These are phyloP conservation scores for Panthera uncia DNA, from an alignment of 2,113 vertebrate genomes.

Conservation along the genomic window DNA sequence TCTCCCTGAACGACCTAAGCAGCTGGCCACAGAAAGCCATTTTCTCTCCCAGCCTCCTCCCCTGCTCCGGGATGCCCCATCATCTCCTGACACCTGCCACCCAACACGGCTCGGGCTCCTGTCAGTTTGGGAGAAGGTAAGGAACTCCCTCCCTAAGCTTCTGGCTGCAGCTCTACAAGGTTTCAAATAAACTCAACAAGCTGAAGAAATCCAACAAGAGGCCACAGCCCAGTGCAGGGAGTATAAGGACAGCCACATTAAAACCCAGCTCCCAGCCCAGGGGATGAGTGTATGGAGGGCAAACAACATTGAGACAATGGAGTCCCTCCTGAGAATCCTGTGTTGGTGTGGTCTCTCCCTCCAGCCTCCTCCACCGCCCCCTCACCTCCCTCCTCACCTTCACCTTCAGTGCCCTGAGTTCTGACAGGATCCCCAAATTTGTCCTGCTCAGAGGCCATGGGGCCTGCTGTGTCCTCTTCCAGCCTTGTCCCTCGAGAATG, in stretches of 20 bases:
- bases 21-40: not conserved
- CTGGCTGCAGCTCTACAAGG: not conserved
- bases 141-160: not conserved
- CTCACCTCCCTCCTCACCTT: rapidly evolving
- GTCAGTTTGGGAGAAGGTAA: not conserved
- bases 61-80: rapidly evolving
- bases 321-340: rapidly evolving
- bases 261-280: not conserved
- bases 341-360: too few relatives aligned
- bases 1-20: rapidly evolving
- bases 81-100: not conserved
- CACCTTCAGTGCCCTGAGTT: not conserved
- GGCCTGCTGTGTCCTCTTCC: not conserved
- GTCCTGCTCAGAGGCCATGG: not conserved
- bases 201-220: not conserved
- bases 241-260: too few relatives aligned
- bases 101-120: not conserved
- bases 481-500: rapidly evolving
- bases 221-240: not conserved
- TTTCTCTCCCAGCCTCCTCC: not conserved
- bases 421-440: not conserved
- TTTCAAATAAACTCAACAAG: conserved; percentile 27
- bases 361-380: rapidly evolving
- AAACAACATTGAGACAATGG: rapidly evolving
- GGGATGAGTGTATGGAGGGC: rapidly evolving